These are phyloP conservation scores for Lissonota sp. DNA, from an alignment of 2,888 invertebrate genomes.

Conservation along the genomic window DNA sequence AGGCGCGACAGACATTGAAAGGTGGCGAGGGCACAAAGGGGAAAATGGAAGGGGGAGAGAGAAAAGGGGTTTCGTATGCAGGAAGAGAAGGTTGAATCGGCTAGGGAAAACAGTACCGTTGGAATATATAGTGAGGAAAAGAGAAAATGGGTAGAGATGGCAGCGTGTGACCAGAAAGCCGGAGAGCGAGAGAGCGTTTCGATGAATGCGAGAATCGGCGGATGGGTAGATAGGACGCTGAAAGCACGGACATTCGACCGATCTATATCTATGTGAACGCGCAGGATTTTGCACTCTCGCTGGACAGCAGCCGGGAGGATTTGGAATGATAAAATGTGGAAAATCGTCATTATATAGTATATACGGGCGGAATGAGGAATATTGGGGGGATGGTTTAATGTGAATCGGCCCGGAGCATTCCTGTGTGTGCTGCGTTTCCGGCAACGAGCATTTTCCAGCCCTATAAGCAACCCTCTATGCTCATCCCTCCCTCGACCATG, in stretches of 20 bases:
- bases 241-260: slow-evolving; percentile 13
- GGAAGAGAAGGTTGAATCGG: background rate
- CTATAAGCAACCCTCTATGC: slow-evolving; percentile 28
- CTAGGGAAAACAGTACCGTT: slow-evolving; percentile 32
- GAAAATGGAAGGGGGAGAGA: slow-evolving; percentile 8
- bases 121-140: slow-evolving; percentile 26
- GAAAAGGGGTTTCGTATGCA: slow-evolving; percentile 21
- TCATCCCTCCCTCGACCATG: background rate
- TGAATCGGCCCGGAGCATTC: slow-evolving; percentile 38
- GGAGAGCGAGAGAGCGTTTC: background rate
- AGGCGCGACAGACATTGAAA: slow-evolving; percentile 59
- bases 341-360: slow-evolving; percentile 61
- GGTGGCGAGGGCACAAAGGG: slow-evolving; percentile 1
- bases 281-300: background rate
- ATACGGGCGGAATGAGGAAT: background rate
- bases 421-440: slow-evolving; percentile 53
- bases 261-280: background rate
- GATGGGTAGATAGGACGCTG: background rate
- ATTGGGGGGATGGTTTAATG: background rate
- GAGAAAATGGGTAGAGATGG: slow-evolving; percentile 34
- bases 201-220: slow-evolving; percentile 19
- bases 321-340: slow-evolving; percentile 58
- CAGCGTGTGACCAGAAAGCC: slow-evolving; percentile 33
- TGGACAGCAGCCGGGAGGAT: slow-evolving; percentile 13
- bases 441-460: slow-evolving; percentile 50